Evolutionary conservation across 2,797 vertebrate species (phyloP), one percentile per base, ranked within the genome.

Genomic region (Melanotaenia parkinsoni): DNA sequence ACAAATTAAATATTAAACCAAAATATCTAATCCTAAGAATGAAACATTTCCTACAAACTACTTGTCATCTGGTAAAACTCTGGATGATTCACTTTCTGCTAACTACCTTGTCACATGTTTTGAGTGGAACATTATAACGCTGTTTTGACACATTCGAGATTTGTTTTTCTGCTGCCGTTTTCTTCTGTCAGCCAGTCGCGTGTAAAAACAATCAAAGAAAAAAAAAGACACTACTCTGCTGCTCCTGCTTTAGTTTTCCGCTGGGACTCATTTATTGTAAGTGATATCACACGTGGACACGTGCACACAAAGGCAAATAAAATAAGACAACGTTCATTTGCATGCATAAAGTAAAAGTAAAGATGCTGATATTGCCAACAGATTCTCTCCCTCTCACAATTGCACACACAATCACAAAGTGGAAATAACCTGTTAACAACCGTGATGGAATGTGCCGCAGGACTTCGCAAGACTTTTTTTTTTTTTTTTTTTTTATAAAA

Each of bases 361-460:
- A 69, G 24, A 59, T n/a, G 26, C 28, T 28, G 57, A 14, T 10
- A 24, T 68, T 22, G 50, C 16, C 58, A 50, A 62, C 50, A 22
- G 53, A 71, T 1, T 2, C 58, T 28, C 26, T 58, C 8, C 7
- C 57, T 58, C 57, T 35, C 20, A 11, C 28, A 30, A 30, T 30
- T 45, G 20, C 26, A 22, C 53, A 26, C 22, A 33, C 22, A 63
- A 5, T 37, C 20, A 67, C 3, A 69, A 7, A 37, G 60, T 3
- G 16, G 57, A 72, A 28, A 24, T 74, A 79, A 86, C 85, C 82
- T 73, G 74, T 71, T 79, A 84, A 77, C 68, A 78, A 69, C 61
- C 32, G 30, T 61, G 69, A 81, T 76, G 71, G 59, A 74, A 72
- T 66, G 67, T 60, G 76, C 75, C 75, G 77, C 32, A 2, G 67